phyloP scores from a whole-genome alignment of 2,113 vertebrate species.

The Forbesichthys agassizii region DNA sequence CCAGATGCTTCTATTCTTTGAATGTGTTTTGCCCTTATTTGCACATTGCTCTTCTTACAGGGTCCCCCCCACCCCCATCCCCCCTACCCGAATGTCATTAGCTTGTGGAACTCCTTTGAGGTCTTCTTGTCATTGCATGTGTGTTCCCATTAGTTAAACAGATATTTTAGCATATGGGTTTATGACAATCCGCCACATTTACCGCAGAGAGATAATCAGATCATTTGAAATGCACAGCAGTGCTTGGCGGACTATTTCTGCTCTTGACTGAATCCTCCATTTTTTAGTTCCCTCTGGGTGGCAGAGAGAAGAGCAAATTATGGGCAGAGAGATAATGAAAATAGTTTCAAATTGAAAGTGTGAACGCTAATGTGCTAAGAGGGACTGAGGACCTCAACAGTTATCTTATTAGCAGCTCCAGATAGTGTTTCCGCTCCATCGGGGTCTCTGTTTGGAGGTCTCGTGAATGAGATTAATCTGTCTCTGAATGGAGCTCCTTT shows the following conservation, averaged over 20 bases:
- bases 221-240: conserved; percentile 68
- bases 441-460: conserved; percentile 65
- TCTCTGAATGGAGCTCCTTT: conserved; percentile 67
- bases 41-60: conserved; percentile 7
- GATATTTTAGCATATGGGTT: conserved; percentile 49
- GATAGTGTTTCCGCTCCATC: conserved; percentile 68
- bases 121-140: conserved; percentile 52
- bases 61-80: not conserved
- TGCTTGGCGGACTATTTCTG: conserved; percentile 64
- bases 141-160: conserved; percentile 53
- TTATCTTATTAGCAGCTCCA: conserved; percentile 80
- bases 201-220: conserved; percentile 63
- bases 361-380: conserved; percentile 78
- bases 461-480: conserved; percentile 76
- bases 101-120: conserved; percentile 46
- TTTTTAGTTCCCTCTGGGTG: conserved; percentile 71
- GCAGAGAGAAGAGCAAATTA: conserved; percentile 73
- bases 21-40: not conserved
- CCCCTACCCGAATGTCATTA: conserved; percentile 32
- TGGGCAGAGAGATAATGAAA: conserved; percentile 75
- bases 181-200: conserved; percentile 53
- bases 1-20: not conserved
- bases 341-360: conserved; percentile 80
- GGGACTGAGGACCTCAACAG: conserved; percentile 67
- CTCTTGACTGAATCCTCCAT: conserved; percentile 73